A percentile compares a stretch with the other conserved stretches of the same genome.
phyloP scores from a whole-genome alignment of 92 coral and sea anemone species.

The Palythoa caribaeorum region DNA sequence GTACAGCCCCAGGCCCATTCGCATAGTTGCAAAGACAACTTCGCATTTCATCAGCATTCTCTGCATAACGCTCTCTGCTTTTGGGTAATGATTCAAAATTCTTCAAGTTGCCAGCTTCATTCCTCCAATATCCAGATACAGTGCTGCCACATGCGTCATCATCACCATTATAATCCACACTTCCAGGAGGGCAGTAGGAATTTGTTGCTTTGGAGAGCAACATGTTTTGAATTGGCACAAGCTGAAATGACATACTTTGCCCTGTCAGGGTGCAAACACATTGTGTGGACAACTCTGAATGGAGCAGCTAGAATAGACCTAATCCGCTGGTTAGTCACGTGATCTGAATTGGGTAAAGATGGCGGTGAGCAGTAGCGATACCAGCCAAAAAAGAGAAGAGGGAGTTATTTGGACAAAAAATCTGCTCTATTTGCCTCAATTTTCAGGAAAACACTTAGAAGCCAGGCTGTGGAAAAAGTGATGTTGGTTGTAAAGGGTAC shows the following conservation, averaged over 20 bases:
- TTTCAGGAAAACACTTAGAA: background rate
- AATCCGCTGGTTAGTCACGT: background rate
- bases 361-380: conserved; percentile 1
- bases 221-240: background rate
- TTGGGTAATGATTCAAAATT: background rate
- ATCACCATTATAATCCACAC: background rate
- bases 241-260: background rate
- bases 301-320: background rate
- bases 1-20: conserved; percentile 74
- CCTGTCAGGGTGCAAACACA: background rate
- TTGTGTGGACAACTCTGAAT: background rate
- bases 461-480: conserved; percentile 28
- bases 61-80: conserved; percentile 62
- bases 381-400: background rate
- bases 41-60: conserved; percentile 66
- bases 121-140: background rate
- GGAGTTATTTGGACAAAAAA: conserved; percentile 2
- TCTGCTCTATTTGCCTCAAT: background rate
- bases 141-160: background rate
- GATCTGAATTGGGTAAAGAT: conserved; percentile 13
- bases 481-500: conserved; percentile 30
- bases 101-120: background rate
- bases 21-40: conserved; percentile 58
- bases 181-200: background rate
- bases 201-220: no score